These are phyloP conservation scores for Mythimna ferrago DNA, from an alignment of 2,888 invertebrate genomes.

Conservation along the genomic window DNA sequence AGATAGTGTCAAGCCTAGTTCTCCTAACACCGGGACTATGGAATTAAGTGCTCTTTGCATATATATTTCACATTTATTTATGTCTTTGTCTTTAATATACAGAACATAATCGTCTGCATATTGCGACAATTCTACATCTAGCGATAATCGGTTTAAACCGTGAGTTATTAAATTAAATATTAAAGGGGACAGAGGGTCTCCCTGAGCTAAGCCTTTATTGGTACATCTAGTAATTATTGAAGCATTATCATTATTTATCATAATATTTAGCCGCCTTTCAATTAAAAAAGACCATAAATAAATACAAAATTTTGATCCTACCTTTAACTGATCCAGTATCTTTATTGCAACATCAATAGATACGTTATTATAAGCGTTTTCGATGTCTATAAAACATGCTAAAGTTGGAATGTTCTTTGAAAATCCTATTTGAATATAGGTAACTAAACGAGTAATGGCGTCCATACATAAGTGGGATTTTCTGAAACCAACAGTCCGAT, in stretches of 20 bases:
- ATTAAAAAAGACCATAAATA: neutral
- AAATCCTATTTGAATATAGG: neutral
- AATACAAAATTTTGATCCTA: neutral
- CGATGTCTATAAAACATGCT: neutral
- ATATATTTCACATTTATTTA: too few relatives aligned
- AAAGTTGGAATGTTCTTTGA: neutral
- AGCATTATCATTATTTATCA: neutral
- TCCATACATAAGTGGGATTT: neutral
- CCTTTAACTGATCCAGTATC: too few relatives aligned
- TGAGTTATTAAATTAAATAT: neutral
- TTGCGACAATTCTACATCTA: too few relatives aligned
- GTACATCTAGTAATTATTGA: neutral
- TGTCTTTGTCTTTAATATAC: too few relatives aligned
- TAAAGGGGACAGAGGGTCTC: neutral
- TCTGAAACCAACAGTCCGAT: neutral
- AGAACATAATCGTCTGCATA: too few relatives aligned
- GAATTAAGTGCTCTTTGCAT: too few relatives aligned
- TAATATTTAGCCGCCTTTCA: neutral
- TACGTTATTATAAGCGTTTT: too few relatives aligned
- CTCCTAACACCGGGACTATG: neutral
- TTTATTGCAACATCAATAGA: too few relatives aligned
- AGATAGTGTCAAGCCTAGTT: slow-evolving; percentile 16
- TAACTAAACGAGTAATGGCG: neutral
- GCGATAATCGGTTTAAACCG: too few relatives aligned
- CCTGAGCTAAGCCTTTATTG: neutral